Base-by-base conservation (phyloP, 2,888 invertebrate genomes). In the Anticlea derivata region DNA sequence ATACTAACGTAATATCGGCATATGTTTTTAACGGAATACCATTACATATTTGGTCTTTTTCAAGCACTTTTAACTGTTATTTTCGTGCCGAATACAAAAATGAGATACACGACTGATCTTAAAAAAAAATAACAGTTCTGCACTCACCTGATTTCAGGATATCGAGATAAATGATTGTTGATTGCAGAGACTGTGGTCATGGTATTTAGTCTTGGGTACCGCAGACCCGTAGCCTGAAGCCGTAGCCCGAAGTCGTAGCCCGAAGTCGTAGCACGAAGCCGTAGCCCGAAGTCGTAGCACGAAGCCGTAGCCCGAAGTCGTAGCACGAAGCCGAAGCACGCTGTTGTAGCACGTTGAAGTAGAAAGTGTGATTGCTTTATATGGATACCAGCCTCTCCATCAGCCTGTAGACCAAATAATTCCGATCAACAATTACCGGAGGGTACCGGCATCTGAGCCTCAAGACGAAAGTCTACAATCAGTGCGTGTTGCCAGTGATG, bases 121-220 rank as follows among this genome's bases (percentile, higher is more conserved):
- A 17, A 17, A 17, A 17, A n/a, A 33, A 12, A 13, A 22, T 7
- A 7, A 26, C n/a, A 22, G 29, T 1, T n/a, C 2, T 17, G n/a
- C 5, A 31, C 46, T 23, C 1, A 51, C 51, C 46, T 38, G 24
- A 37, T 39, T 29, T 43, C 33, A 10, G 26, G 33, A 43, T 39
- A 11, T 33, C 27, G n/a, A 5, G 31, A 27, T 13, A 40, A 24
- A 37, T n/a, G 12, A 7, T 37, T 39, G 33, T 31, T 29, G 34
- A 35, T 43, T 30, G 29, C 26, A 23, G 48, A 51, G 39, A 37
- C 45, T 51, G 55, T 44, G 31, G 50, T 23, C 31, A 35, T 47
- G 44, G 44, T 45, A 44, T 31, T 7, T 3, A 17, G 2, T 17
- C 17, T 17, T 17, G 2, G 17, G 29, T 11, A 30, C 1, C 13